A percentile compares a stretch with the other conserved stretches of the same genome.
phyloP scores from a whole-genome alignment of 1,140 invertebrate genomes.

The Himalopsyche phryganea region DNA sequence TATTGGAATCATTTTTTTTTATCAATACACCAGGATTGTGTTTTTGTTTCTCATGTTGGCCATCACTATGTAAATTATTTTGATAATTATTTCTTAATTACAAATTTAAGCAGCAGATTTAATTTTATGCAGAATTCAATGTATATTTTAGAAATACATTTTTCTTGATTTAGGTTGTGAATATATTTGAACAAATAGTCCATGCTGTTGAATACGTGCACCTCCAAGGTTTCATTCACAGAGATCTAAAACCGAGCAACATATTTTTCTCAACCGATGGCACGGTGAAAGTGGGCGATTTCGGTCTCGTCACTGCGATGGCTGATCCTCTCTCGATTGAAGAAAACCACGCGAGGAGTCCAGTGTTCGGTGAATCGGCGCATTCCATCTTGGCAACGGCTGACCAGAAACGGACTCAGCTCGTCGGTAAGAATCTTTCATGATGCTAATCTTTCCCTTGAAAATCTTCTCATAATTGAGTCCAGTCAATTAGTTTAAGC shows the following conservation, averaged over 20 bases:
- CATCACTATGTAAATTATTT: no score
- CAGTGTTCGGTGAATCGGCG: conserved; percentile 30
- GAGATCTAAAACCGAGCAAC: conserved; percentile 95
- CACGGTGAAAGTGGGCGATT: conserved; percentile 93
- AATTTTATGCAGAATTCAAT: no score
- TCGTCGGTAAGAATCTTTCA: conserved; percentile 55
- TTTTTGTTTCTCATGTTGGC: no score
- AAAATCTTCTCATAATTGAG: not conserved
- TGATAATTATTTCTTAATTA: no score
- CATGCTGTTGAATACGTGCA: conserved; percentile 95
- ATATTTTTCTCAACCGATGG: conserved; percentile 92
- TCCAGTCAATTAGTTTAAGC: no score
- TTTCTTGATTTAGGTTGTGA: conserved; percentile 63
- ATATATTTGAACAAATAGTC: conserved; percentile 90
- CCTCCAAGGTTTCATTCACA: conserved; percentile 83
- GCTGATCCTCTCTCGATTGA: conserved; percentile 48
- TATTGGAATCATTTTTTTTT: no score
- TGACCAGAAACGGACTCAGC: conserved; percentile 51
- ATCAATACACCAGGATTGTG: no score
- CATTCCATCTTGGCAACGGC: not conserved
- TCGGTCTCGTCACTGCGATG: conserved; percentile 89
- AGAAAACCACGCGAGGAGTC: conserved; percentile 32
- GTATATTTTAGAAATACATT: no score
- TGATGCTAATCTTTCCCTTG: no score
- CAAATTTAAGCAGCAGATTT: no score